These are phyloP conservation scores for Cataglyphis cursor DNA, from an alignment of 2,888 invertebrate species.

Conservation along the genomic window DNA sequence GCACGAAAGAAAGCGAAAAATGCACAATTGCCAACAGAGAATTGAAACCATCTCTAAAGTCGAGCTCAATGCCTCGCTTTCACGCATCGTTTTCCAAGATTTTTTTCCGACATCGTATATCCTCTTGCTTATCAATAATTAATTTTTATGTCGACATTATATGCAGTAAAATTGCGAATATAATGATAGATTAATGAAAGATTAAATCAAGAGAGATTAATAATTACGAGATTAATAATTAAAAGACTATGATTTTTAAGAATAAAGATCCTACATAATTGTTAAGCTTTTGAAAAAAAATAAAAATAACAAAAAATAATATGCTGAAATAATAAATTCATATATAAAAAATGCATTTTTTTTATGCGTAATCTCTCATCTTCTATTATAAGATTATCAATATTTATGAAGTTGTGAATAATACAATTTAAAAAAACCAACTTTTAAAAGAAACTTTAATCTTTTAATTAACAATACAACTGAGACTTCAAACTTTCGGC, in stretches of 20 bases:
- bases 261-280: not conserved
- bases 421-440: not conserved
- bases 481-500: not conserved
- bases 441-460: not conserved
- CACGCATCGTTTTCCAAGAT: not conserved
- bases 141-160: not conserved
- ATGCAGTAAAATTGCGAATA: not conserved
- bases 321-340: not conserved
- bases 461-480: conserved; percentile 7
- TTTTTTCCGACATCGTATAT: not conserved
- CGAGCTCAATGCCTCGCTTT: conserved; percentile 5
- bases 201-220: not conserved
- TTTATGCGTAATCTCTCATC: not conserved
- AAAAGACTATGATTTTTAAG: not conserved
- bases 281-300: not conserved
- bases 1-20: conserved; percentile 40
- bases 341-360: not conserved
- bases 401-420: not conserved
- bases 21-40: not conserved
- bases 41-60: not conserved
- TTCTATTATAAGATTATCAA: not conserved
- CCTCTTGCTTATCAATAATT: not conserved
- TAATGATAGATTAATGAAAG: not conserved
- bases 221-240: not conserved
- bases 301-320: not conserved